Base-by-base conservation (phyloP, 1,140 invertebrate genomes). In the Neodiprion virginianus region DNA sequence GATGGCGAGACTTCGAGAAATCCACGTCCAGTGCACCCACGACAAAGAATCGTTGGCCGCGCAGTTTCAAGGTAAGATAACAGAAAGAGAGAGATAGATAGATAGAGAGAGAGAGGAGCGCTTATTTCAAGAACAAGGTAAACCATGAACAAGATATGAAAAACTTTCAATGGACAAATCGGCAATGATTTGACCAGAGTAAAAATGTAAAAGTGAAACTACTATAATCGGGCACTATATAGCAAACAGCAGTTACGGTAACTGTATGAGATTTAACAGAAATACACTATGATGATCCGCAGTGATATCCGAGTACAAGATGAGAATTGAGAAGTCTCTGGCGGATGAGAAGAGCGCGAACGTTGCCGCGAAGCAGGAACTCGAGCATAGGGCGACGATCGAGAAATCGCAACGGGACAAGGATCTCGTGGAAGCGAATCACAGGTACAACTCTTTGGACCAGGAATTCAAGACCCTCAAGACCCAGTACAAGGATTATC, bases 271-370 rank as follows among this genome's bases (percentile, higher is more conserved):
- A 21, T 21, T 40, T 40, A 40, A 40, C 28, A 40, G 2, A 40
- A 3, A 5, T 3, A 40, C 28, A 40, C 28, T 40, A 21, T 21
- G 28, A 40, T 40, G 28, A 3, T 78, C 87, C 84, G 1, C 78
- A 90, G 90, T 89, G 21, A 88, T 90, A 65, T 89, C 89, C 73
- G 89, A 90, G 74, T 90, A 90, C 79, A 90, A 90, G 80, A 79
- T 88, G 2, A 83, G 88, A 0, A 48, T 90, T 47, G 90, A 90
- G 71, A 90, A 89, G 69, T 89, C 87, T 0, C 73, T 90, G 50
- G 85, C 88, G 50, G 88, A 90, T 75, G 89, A 90, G 77, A 90
- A 90, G 74, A 86, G 83, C 61, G 86, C 89, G 0, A 89, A 90
- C 65, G 78, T 80, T 5, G 85, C 87, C 5, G 84, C 83, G 3